Evolutionary conservation across 2,888 invertebrate genomes (phyloP).

Genomic region (Agonopterix heracliana): DNA sequence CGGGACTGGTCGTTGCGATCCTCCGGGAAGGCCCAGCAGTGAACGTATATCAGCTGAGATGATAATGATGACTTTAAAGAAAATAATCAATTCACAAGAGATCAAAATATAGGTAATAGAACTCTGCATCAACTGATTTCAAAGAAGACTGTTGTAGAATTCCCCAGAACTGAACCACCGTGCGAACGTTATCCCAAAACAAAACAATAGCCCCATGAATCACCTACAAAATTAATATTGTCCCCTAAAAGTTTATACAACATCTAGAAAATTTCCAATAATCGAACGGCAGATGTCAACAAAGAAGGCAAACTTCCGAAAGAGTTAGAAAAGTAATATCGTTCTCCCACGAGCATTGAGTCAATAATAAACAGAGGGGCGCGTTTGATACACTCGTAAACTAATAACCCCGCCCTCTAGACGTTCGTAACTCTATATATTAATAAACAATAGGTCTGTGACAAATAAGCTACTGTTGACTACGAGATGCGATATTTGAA

Average conservation of each 20-base stretch:
- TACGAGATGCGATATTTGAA: slow-evolving; percentile 29
- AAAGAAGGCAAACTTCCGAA: slow-evolving; percentile 71
- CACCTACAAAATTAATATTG: slow-evolving; percentile 35
- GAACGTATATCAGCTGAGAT: no score
- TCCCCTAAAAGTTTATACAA: slow-evolving; percentile 49
- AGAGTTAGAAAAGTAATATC: slow-evolving; percentile 71
- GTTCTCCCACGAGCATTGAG: slow-evolving; percentile 44
- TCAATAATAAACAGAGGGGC: slow-evolving; percentile 71
- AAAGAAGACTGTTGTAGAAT: no score
- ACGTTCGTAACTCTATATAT: slow-evolving; percentile 34
- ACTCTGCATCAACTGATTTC: no score
- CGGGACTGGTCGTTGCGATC: no score
- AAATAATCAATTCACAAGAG: no score
- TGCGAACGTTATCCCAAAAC: background rate
- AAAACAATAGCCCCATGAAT: background rate
- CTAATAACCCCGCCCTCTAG: slow-evolving; percentile 59
- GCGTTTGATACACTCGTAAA: slow-evolving; percentile 74
- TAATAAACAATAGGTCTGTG: slow-evolving; percentile 58
- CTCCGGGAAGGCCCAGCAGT: no score
- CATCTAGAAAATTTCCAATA: slow-evolving; percentile 56
- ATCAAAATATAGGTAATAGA: no score
- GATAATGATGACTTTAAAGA: no score
- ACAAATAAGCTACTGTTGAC: slow-evolving; percentile 36
- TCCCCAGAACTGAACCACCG: background rate
- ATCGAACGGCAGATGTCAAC: slow-evolving; percentile 70